Evolutionary conservation across 2,113 vertebrate genomes (phyloP), one percentile per base, ranked within the genome.

Genomic region (Meriones unguiculatus): DNA sequence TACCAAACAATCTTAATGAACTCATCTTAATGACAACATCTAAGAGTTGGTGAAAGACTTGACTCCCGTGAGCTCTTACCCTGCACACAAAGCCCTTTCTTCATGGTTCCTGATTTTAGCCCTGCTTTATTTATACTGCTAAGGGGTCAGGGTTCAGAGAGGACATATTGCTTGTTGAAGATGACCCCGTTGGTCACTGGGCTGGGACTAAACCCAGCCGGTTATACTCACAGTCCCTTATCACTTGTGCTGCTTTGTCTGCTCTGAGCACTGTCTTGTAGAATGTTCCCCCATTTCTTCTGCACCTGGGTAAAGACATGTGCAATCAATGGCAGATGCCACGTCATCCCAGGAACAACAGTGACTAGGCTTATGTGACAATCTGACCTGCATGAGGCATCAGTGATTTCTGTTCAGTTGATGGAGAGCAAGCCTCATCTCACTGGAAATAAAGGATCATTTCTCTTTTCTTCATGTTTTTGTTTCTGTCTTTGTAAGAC

Each of bases 31-130:
- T 20, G 75, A 89, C 11, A 72, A 11, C 22, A 59, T 2, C 7
- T 64, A 46, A 32, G 75, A 64, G 57, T 93, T 82, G 57, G 78
- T 50, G 77, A 72, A 93, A 50, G 32, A 52, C 75, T 82, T 87
- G 62, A 77, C 10, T 41, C 32, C 25, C 46, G 0, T 95, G 50
- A n/a, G 50, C 35, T 57, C 52, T 81, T 67, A 46, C 46, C 10
- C 72, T 2, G 7, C 76, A 35, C 69, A 75, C 59, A 24, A 76
- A 72, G 52, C 59, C 82, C 67, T 94, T 30, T 81, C 5, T 73
- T 20, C 20, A 7, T 12, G 59, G 22, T 70, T 3, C 80, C 28
- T 64, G 20, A 65, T 84, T 35, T 38, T 87, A 67, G 38, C 76
- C 13, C 14, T 87, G 38, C 30, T 87, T 89, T 46, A 28, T 87